Percentiles rank a stretch among this genome's conserved stretches.
Conservation (phyloP, 2,797 vertebrate species). For the Cichlasoma orientale region DNA sequence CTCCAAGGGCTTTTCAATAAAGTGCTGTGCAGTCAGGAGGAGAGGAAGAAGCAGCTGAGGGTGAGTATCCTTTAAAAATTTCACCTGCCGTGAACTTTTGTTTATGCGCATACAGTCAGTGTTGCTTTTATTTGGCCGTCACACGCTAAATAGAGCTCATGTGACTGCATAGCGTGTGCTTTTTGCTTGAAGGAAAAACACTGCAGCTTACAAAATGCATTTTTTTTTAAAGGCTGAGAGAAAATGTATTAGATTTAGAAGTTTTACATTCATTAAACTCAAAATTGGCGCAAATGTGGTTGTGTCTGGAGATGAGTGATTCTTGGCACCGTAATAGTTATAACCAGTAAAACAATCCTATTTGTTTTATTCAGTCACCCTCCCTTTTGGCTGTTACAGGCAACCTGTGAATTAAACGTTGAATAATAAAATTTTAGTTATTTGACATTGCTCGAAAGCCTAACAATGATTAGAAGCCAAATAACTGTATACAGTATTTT, state of each 20-base stretch:
- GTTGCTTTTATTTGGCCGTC: background rate
- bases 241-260: background rate
- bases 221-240: background rate
- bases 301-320: background rate
- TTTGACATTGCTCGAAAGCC: background rate
- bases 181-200: background rate
- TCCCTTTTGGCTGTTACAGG: background rate
- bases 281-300: background rate
- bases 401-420: background rate
- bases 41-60: slow-evolving; percentile 3
- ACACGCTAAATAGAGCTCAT: background rate
- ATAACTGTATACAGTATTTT: background rate
- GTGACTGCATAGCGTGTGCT: background rate
- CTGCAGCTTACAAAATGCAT: no score
- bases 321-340: background rate
- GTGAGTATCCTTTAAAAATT: slow-evolving; percentile 10
- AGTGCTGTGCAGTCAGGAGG: slow-evolving; percentile 46
- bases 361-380: background rate
- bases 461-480: background rate
- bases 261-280: no score
- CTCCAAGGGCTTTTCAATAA: slow-evolving; percentile 9
- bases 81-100: background rate
- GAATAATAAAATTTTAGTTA: no score
- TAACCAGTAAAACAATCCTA: background rate
- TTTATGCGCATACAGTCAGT: background rate